Conservation (phyloP, 2,797 vertebrate species). For the Loris lydekkerianus region DNA sequence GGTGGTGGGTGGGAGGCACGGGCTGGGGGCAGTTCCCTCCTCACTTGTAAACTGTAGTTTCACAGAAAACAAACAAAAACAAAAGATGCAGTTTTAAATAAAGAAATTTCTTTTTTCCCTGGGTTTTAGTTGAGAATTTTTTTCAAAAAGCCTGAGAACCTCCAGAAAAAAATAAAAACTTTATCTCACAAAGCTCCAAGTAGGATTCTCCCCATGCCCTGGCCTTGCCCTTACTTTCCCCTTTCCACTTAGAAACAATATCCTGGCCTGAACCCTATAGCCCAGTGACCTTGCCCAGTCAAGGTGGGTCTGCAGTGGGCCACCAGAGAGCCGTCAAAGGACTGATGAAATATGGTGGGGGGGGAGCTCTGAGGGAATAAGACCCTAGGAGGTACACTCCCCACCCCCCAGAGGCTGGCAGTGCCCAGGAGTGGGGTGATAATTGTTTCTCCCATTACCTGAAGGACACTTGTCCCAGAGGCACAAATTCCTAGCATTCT, state of each 20-base stretch:
- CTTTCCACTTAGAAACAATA: neutral
- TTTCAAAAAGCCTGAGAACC: conserved; percentile 53
- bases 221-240: neutral
- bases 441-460: conserved; percentile 68
- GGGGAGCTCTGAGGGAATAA: neutral
- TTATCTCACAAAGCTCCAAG: neutral
- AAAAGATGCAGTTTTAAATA: conserved; percentile 83
- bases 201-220: accelerated
- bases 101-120: conserved; percentile 83
- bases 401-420: conserved; percentile 24
- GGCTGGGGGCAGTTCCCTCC: conserved; percentile 76
- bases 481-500: conserved; percentile 84
- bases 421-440: conserved; percentile 55
- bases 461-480: conserved; percentile 80
- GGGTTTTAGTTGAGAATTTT: conserved; percentile 85
- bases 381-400: neutral
- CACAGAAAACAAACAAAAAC: conserved; percentile 62
- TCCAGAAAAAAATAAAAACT: neutral
- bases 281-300: neutral
- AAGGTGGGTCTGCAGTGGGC: neutral
- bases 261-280: neutral
- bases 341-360: neutral
- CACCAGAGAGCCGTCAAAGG: neutral
- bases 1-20: neutral
- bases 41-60: conserved; percentile 85